phyloP scores from a whole-genome alignment of 2,797 vertebrate species.

The Aotus griseimembra region DNA sequence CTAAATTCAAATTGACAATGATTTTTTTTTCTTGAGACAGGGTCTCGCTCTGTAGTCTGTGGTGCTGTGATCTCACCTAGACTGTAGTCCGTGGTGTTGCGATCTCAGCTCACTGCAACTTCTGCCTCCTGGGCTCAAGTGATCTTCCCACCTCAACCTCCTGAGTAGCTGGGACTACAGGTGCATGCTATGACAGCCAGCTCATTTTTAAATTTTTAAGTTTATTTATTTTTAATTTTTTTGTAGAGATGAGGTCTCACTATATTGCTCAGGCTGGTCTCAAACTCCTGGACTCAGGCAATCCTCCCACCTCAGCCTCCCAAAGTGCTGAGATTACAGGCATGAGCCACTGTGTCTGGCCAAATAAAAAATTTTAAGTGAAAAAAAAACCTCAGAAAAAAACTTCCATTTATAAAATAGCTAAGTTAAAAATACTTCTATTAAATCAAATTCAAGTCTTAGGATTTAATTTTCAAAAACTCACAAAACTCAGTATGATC shows the following conservation, averaged over 20 bases:
- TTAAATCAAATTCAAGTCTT: slow-evolving; percentile 63
- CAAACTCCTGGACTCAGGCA: not conserved
- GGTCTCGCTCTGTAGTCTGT: not conserved
- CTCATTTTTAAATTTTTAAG: not conserved
- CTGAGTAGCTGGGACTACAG: not conserved
- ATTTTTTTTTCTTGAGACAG: not conserved
- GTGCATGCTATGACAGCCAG: not conserved
- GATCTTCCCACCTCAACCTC: not conserved
- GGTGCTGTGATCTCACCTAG: not conserved
- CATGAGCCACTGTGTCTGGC: not conserved
- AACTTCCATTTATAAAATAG: slow-evolving; percentile 52
- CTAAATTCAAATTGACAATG: slow-evolving; percentile 23
- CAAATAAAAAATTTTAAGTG: slow-evolving; percentile 34
- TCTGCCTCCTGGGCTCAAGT: not conserved
- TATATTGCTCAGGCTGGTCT: not conserved
- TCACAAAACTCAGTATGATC: slow-evolving; percentile 49
- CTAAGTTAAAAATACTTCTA: slow-evolving; percentile 58
- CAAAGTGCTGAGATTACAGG: not conserved
- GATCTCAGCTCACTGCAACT: not conserved
- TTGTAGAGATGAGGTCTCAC: not conserved
- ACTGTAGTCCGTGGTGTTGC: not conserved
- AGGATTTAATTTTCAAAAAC: slow-evolving; percentile 51
- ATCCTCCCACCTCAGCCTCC: not conserved
- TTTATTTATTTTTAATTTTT: not conserved
- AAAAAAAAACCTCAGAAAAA: slow-evolving; percentile 57